Conservation (phyloP, 2,888 invertebrate genomes). For the Timandra comae region DNA sequence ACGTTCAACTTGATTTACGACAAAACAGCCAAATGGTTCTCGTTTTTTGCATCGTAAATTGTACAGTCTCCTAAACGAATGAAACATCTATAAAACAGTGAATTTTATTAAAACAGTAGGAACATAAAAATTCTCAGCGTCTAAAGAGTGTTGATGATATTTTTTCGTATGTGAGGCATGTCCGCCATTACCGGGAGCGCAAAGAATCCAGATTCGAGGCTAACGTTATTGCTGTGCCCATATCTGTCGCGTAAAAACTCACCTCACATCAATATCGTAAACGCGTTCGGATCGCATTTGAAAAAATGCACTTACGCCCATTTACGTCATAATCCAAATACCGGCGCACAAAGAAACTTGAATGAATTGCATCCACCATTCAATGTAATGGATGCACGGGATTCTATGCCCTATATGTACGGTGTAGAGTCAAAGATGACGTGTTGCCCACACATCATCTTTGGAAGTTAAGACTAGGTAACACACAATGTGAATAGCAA, state of each 20-base stretch:
- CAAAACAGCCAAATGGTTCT: too few relatives aligned
- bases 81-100: too few relatives aligned
- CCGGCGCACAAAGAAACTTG: slow-evolving; percentile 51
- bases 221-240: slow-evolving; percentile 9
- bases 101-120: too few relatives aligned
- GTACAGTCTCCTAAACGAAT: too few relatives aligned
- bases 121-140: too few relatives aligned
- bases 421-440: slow-evolving; percentile 16
- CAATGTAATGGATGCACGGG: slow-evolving; percentile 29
- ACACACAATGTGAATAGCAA: slow-evolving; percentile 54
- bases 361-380: slow-evolving; percentile 62
- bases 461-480: too few relatives aligned
- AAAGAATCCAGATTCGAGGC: slow-evolving; percentile 7
- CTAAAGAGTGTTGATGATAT: too few relatives aligned
- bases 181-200: slow-evolving; percentile 8
- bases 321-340: slow-evolving; percentile 57
- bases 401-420: slow-evolving; percentile 11
- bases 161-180: too few relatives aligned
- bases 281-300: slow-evolving; percentile 17
- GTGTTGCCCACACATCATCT: too few relatives aligned
- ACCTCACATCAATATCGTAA: slow-evolving; percentile 22
- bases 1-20: too few relatives aligned
- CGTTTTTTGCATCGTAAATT: too few relatives aligned
- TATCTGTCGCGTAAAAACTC: slow-evolving; percentile 11
- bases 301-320: slow-evolving; percentile 28